These are phyloP conservation scores for Phalera bucephala DNA, from an alignment of 2,888 invertebrate genomes.

Conservation along the genomic window DNA sequence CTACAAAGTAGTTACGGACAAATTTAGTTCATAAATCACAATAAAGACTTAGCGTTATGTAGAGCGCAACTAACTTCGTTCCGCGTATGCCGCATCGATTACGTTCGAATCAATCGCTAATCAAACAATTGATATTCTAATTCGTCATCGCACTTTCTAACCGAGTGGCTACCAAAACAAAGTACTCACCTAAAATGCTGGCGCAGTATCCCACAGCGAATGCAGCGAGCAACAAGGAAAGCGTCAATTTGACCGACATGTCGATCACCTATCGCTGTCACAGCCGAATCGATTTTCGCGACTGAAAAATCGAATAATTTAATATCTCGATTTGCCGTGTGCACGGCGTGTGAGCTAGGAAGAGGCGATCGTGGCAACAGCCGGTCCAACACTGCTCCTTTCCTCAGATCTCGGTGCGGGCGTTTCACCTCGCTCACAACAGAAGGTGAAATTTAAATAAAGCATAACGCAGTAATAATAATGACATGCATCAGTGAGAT, in stretches of 20 bases:
- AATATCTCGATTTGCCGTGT: constrained; percentile 44
- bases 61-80: no score
- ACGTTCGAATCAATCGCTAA: constrained; percentile 18
- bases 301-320: constrained; percentile 35
- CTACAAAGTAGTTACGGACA: no score
- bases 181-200: constrained; percentile 75
- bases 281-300: constrained; percentile 17
- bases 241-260: constrained; percentile 68
- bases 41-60: no score
- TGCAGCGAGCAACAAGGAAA: constrained; percentile 55
- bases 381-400: constrained; percentile 72
- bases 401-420: constrained; percentile 64
- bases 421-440: constrained; percentile 79
- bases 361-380: constrained; percentile 68
- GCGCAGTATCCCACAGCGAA: constrained; percentile 56
- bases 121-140: constrained; percentile 21
- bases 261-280: constrained; percentile 39
- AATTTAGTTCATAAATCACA: no score
- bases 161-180: constrained; percentile 12
- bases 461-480: constrained; percentile 69
- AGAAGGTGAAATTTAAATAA: constrained; percentile 83
- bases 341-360: constrained; percentile 34
- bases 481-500: constrained; percentile 72
- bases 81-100: no score
- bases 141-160: constrained; percentile 26